Percentiles rank a stretch among this genome's conserved stretches.
These are phyloP conservation scores for Platichthys flesus DNA, from an alignment of 2,113 vertebrate genomes.

Conservation along the genomic window DNA sequence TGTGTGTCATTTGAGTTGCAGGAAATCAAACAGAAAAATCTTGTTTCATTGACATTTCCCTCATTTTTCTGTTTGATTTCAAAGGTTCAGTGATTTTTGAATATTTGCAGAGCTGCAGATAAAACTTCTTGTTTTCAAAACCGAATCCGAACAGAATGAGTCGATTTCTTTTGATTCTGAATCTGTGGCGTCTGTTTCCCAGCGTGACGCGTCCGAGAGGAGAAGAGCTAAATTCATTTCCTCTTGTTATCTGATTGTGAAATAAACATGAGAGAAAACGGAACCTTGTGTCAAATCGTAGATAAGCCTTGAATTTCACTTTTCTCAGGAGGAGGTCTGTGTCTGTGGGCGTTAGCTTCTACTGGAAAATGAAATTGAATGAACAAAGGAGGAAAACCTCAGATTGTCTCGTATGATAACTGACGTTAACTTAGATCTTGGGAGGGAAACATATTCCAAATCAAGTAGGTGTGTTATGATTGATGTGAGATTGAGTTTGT, in stretches of 20 bases:
- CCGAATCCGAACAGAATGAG: background rate
- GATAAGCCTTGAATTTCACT: too few relatives aligned
- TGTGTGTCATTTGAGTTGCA: slow-evolving; percentile 59
- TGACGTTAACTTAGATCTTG: too few relatives aligned
- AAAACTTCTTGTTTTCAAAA: background rate
- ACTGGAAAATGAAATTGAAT: too few relatives aligned
- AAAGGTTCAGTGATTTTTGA: background rate
- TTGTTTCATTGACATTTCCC: background rate
- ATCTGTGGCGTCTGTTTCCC: background rate
- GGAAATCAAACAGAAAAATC: slow-evolving; percentile 3
- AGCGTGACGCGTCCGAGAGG: background rate
- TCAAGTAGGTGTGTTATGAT: too few relatives aligned
- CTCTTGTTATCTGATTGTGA: background rate
- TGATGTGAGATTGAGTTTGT: too few relatives aligned
- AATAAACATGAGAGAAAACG: too few relatives aligned
- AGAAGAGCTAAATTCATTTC: background rate
- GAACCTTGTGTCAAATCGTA: background rate
- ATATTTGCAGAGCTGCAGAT: background rate
- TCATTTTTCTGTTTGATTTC: background rate
- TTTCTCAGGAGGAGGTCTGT: background rate
- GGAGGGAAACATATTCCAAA: too few relatives aligned
- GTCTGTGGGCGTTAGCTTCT: background rate
- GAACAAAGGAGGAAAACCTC: too few relatives aligned
- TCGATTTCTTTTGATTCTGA: background rate
- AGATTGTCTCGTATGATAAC: too few relatives aligned